Evolutionary conservation across 2,797 vertebrate species (phyloP).

Genomic region (Esox masquinongy): DNA sequence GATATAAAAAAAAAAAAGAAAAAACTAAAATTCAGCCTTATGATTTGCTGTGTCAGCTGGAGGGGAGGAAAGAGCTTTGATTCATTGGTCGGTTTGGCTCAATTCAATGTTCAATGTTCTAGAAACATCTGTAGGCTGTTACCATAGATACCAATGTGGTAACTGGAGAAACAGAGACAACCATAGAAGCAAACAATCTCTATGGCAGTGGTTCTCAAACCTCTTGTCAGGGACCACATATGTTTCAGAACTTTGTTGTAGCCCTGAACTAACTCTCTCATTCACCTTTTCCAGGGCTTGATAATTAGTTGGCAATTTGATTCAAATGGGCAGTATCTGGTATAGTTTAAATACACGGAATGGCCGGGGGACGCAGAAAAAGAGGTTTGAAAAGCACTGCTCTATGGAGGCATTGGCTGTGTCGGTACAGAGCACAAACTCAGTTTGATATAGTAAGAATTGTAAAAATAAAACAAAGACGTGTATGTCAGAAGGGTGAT

Average conservation of each 20-base stretch:
- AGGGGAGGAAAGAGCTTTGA: constrained; percentile 27
- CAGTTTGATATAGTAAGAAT: constrained; percentile 1
- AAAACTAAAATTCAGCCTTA: constrained; percentile 54
- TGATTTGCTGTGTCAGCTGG: constrained; percentile 46
- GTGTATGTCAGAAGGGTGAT: constrained; percentile 22
- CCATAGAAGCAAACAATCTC: not conserved
- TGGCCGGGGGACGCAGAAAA: too few relatives aligned
- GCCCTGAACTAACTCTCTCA: too few relatives aligned
- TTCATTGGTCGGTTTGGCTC: constrained; percentile 26
- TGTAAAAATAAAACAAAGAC: constrained; percentile 44
- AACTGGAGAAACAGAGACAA: not conserved
- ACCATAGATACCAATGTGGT: not conserved
- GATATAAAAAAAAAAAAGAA: constrained; percentile 28
- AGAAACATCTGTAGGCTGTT: not conserved
- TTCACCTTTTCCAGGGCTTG: too few relatives aligned
- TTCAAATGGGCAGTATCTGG: too few relatives aligned
- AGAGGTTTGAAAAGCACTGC: too few relatives aligned
- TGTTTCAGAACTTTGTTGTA: too few relatives aligned
- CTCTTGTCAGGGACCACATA: too few relatives aligned
- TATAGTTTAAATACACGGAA: too few relatives aligned
- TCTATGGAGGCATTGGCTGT: not conserved
- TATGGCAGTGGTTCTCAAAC: too few relatives aligned
- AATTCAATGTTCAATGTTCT: too few relatives aligned
- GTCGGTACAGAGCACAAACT: constrained; percentile 54
- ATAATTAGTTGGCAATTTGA: too few relatives aligned